Evolutionary conservation across 1,140 invertebrate genomes (phyloP).

Genomic region (Aporrectodea caliginosa): DNA sequence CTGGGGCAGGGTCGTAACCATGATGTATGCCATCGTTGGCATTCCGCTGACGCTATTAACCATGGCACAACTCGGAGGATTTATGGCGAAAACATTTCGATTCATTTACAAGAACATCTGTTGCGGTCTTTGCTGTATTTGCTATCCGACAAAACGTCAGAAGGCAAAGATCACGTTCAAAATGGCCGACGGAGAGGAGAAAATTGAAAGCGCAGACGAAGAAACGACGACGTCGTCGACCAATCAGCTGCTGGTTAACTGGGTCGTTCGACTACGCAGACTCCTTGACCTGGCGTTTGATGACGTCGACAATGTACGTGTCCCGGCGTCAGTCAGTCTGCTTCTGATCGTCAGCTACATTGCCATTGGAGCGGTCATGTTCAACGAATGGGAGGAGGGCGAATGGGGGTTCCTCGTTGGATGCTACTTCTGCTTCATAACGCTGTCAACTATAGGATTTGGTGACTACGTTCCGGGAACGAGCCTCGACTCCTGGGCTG

Average conservation of each 20-base stretch:
- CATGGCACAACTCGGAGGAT: conserved; percentile 88
- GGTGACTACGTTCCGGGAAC: conserved; percentile 90
- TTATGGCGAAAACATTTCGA: conserved; percentile 85
- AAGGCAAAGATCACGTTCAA: too few species aligned
- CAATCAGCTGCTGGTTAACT: too few species aligned
- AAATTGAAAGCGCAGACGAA: too few species aligned
- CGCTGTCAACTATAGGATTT: conserved; percentile 75
- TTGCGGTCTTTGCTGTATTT: conserved; percentile 60
- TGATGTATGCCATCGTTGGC: conserved; percentile 89
- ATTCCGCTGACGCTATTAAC: conserved; percentile 87
- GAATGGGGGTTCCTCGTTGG: conserved; percentile 88
- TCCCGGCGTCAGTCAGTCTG: conserved; percentile 76
- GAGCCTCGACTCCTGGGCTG: conserved; percentile 58
- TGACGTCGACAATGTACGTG: conserved; percentile 36
- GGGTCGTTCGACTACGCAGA: too few species aligned
- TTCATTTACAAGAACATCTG: conserved; percentile 82
- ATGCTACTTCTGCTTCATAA: conserved; percentile 92
- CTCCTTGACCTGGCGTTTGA: too few species aligned
- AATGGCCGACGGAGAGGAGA: too few species aligned
- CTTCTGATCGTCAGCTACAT: conserved; percentile 80
- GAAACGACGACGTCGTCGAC: too few species aligned
- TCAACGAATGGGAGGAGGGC: conserved; percentile 63
- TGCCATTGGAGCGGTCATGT: conserved; percentile 77
- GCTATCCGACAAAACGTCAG: too few species aligned
- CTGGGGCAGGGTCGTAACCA: conserved; percentile 84